Percentiles rank a stretch among this genome's conserved stretches.
Evolutionary conservation across 2,113 vertebrate genomes (phyloP).

Genomic region (Alouatta palliata): DNA sequence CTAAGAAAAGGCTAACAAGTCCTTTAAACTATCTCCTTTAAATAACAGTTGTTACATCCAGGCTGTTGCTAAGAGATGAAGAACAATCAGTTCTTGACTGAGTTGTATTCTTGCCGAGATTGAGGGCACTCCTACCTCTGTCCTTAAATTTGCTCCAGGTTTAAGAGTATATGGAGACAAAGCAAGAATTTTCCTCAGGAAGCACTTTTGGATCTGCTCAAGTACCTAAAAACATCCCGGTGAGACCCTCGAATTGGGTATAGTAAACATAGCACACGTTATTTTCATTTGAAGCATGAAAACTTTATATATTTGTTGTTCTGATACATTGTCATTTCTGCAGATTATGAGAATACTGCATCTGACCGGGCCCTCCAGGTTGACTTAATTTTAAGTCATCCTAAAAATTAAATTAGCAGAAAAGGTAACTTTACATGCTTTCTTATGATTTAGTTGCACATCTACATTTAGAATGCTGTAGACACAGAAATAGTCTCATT

Average conservation of each 20-base stretch:
- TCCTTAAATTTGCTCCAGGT: constrained; percentile 67
- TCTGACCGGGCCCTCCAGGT: background rate
- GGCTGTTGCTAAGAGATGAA: constrained; percentile 73
- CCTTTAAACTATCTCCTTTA: constrained; percentile 71
- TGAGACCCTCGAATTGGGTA: background rate
- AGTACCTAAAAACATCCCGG: fast-evolving
- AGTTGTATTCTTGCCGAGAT: constrained; percentile 68
- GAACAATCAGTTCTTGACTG: constrained; percentile 73
- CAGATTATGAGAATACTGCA: background rate
- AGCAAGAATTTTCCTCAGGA: constrained; percentile 28
- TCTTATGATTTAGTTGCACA: background rate
- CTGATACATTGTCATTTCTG: background rate
- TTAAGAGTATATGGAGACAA: background rate
- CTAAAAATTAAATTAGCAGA: background rate
- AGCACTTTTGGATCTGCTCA: background rate
- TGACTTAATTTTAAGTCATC: background rate
- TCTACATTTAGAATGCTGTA: background rate
- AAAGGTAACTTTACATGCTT: background rate
- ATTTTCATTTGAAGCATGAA: background rate
- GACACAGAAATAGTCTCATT: background rate
- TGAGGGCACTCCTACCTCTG: constrained; percentile 65
- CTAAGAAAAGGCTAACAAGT: constrained; percentile 76
- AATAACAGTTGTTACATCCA: constrained; percentile 71
- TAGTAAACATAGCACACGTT: background rate
- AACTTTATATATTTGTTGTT: background rate